These are phyloP conservation scores for Halichoerus grypus DNA, from an alignment of 2,113 vertebrate genomes.

Conservation along the genomic window DNA sequence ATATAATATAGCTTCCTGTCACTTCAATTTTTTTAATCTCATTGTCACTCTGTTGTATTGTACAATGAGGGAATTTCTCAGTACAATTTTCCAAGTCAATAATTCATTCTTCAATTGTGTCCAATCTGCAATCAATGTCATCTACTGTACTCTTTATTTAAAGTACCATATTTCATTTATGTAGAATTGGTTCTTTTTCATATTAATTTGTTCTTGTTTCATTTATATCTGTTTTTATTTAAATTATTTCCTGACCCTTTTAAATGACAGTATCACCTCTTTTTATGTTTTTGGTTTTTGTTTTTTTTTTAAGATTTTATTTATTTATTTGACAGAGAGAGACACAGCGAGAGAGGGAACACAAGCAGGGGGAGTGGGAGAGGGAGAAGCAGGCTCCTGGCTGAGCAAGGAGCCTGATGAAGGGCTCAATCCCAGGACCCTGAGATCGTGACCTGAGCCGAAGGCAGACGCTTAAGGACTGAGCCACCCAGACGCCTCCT, in stretches of 20 bases:
- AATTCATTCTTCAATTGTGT: background rate
- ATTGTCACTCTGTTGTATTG: background rate
- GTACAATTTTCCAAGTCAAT: background rate
- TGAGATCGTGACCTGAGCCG: no score
- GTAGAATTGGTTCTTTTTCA: background rate
- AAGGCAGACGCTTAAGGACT: no score
- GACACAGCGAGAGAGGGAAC: no score
- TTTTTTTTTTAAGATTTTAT: no score
- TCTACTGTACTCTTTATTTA: background rate
- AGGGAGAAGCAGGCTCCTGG: no score
- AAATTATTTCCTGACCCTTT: background rate
- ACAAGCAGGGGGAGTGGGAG: no score
- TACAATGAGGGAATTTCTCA: background rate
- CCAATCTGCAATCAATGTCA: background rate
- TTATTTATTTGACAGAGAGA: no score
- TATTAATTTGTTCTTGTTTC: background rate
- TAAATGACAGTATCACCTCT: background rate
- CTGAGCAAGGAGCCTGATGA: no score
- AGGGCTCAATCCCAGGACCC: no score
- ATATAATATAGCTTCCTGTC: background rate
- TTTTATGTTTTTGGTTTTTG: no score
- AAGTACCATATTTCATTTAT: background rate
- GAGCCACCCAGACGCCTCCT: background rate
- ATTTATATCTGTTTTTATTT: background rate
- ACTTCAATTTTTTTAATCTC: background rate